Evolutionary conservation across 2,113 vertebrate genomes (phyloP).

Genomic region (Chionomys nivalis): DNA sequence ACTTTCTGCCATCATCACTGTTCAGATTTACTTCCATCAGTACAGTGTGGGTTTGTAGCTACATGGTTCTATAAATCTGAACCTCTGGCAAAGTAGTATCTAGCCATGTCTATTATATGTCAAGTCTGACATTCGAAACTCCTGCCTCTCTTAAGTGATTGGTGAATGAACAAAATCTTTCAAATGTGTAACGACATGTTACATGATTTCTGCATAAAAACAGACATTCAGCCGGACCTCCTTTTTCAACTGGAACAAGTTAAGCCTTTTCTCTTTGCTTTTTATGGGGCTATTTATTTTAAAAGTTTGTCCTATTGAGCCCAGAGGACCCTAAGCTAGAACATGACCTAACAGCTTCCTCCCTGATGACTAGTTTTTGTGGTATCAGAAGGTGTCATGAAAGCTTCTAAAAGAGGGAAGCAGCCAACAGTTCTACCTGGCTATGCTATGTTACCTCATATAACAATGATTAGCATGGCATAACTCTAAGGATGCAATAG

Average conservation of each 20-base stretch:
- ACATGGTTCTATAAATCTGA: too few species aligned
- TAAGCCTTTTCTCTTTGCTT: neutral
- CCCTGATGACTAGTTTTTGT: neutral
- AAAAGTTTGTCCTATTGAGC: neutral
- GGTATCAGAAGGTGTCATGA: neutral
- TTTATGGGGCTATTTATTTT: neutral
- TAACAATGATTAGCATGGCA: neutral
- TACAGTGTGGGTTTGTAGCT: too few species aligned
- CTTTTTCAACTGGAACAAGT: neutral
- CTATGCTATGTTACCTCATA: neutral
- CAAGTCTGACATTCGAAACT: slow-evolving; percentile 40
- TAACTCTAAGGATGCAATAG: neutral
- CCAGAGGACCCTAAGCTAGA: neutral
- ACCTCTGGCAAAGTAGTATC: slow-evolving; percentile 20
- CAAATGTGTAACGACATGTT: slow-evolving; percentile 29
- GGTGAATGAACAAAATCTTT: slow-evolving; percentile 22
- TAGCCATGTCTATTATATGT: neutral
- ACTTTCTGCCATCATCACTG: too few species aligned
- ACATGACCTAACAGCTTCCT: neutral
- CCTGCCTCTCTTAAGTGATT: slow-evolving; percentile 47
- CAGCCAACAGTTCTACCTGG: neutral
- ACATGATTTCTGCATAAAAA: slow-evolving; percentile 32
- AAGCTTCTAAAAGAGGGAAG: neutral
- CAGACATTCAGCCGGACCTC: neutral
- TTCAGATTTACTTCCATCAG: too few species aligned